These are phyloP conservation scores for Gila robusta DNA, from an alignment of 2,797 vertebrate species.

Conservation along the genomic window DNA sequence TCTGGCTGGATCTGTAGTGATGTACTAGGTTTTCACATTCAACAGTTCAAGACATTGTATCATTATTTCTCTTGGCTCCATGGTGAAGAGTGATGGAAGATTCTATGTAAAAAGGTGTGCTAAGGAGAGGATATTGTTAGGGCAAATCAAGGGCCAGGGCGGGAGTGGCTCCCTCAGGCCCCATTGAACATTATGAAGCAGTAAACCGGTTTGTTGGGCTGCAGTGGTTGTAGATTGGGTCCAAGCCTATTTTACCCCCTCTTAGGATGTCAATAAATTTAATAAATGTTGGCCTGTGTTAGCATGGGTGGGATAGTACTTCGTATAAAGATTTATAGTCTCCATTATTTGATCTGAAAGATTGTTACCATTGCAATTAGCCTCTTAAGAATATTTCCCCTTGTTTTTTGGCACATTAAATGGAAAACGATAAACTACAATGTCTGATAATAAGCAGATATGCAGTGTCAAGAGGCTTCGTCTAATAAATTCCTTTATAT, in stretches of 20 bases:
- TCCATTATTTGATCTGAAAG: conserved; percentile 45
- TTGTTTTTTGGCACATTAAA: conserved; percentile 42
- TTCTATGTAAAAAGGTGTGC: conserved; percentile 47
- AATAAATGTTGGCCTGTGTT: conserved; percentile 37
- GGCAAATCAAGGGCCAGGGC: conserved; percentile 36
- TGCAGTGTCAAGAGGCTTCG: conserved; percentile 35
- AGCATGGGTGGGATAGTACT: conserved; percentile 47
- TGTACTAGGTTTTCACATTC: background rate
- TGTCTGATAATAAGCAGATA: conserved; percentile 41
- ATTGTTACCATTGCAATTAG: conserved; percentile 33
- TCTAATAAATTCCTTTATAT: conserved; percentile 33
- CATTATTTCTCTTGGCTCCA: conserved; percentile 19
- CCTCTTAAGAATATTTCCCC: conserved; percentile 29
- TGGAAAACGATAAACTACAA: conserved; percentile 21
- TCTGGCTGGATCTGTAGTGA: background rate
- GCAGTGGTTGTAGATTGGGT: conserved; percentile 52
- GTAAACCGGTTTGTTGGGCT: conserved; percentile 65
- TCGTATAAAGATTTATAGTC: conserved; percentile 29
- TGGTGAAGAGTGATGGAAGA: background rate
- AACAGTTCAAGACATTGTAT: background rate
- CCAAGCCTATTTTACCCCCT: conserved; percentile 59
- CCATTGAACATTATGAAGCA: conserved; percentile 60
- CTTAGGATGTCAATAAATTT: conserved; percentile 54
- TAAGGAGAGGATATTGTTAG: conserved; percentile 43
- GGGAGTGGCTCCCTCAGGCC: conserved; percentile 71